Base-by-base conservation (phyloP, 2,797 vertebrate species). In the Tenualosa thibaudeaui region DNA sequence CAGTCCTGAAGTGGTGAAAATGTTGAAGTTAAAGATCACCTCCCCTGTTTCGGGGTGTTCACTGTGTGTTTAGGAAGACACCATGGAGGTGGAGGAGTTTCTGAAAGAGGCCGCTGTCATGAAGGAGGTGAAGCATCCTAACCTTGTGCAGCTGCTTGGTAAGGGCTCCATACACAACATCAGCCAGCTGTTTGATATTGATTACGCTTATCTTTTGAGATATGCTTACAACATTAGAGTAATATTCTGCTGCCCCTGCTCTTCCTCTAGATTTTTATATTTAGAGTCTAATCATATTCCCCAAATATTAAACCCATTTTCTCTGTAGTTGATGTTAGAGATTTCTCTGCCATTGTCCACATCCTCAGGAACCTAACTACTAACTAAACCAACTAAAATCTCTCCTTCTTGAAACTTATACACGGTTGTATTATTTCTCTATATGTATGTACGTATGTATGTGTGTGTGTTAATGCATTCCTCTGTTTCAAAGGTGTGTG, bases 91-190 rank as follows among this genome's bases (percentile, higher is more conserved):
- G 54, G 98, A 99, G 82, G 98, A 99, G 90, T 99, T 99, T 92
- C 92, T 99, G 82, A 99, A 99, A 94, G 98, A 99, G 93, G 98
- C 98, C 58, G 96, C 97, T 43, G 98, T 99, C 81, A 99, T 99
- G 98, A 99, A 99, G 90, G 98, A 99, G 92, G 98, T 99, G 89
- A 99, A 99, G 93, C 98, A 99, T 81, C 98, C 98, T 82, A 98
- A 99, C 90, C 95, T 99, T 7, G 98, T 99, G 89, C 96, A 96
- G 87, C 92, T 96, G 10, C 92, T 96, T 2, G 95, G 95, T 96
- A 50, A 93, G 95, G 93, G 85, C 54, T 84, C 0, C 1, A 24
- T 9, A 1, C 75, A 26, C 51, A 54, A 19, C 31, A 4, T 62
- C 19, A 37, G 40, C 22, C 68, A 17, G 68, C 68, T 40, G 40